Base-by-base conservation (phyloP, 2,797 vertebrate genomes). In the Synanceia verrucosa region DNA sequence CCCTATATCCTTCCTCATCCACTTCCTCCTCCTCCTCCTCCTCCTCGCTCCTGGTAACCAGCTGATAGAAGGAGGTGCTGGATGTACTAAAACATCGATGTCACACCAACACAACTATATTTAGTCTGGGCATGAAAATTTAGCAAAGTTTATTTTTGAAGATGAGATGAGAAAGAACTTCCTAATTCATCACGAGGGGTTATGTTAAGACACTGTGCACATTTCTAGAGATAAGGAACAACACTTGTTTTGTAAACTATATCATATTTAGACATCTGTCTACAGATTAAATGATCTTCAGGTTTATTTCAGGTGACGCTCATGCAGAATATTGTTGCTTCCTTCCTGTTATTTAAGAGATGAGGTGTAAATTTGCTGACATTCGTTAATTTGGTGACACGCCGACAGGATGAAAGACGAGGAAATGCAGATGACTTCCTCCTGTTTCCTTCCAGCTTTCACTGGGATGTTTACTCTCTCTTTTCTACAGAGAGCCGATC, bases 11-110 rank as follows among this genome's bases (percentile, higher is more conserved):
- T 39, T 39, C 37, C 37, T 39, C 37, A 13, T 39, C 13, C 36
- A 5, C 43, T 11, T 23, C 61, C 36, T 50, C 53, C 12, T 2
- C 39, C 14, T 69, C 29, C 33, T 48, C 28, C 11, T 60, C 51
- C 26, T 46, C n/a, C 34, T 26, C 51, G n/a, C 48, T 75, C 70
- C 67, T 34, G 24, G 65, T 23, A 43, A 75, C 73, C 70, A 76
- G 63, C 76, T 53, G 51, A 60, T n/a, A 34, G 34, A 28, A 48
- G n/a, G 56, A 70, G 29, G 51, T 26, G 70, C 41, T 28, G 55
- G 51, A 60, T 55, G 31, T 9, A 3, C 46, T 41, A 37, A 66
- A 76, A 59, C 19, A 70, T 63, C 57, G 50, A 51, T 6, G 43
- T 58, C 26, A 5, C 60, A 51, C 24, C 55, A 31, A 34, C 43